phyloP scores from a whole-genome alignment of 1,140 invertebrate species.

The Zaprionus kolodkinae region DNA sequence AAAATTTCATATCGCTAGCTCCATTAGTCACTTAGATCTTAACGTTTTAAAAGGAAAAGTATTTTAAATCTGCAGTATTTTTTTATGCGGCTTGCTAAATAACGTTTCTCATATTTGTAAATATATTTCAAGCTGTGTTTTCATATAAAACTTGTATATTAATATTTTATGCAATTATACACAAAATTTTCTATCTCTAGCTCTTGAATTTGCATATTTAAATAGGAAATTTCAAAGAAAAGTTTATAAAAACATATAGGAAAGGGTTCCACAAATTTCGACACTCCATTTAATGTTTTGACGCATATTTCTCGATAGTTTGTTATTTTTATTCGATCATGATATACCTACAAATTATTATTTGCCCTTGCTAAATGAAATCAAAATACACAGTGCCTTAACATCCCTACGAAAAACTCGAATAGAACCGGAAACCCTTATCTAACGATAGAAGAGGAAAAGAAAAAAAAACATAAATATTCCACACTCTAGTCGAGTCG shows the following conservation, averaged over 20 bases:
- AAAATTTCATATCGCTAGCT: background rate
- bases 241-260: no score
- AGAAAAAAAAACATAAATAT: background rate
- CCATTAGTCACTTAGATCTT: background rate
- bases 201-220: no score
- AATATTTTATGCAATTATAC: no score
- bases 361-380: background rate
- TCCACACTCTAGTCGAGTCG: background rate
- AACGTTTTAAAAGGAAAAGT: background rate
- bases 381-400: background rate
- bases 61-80: no score
- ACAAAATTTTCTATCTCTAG: no score
- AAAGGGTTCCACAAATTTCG: no score
- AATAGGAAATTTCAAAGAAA: no score
- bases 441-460: background rate
- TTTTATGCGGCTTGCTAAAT: no score
- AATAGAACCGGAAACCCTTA: constrained; percentile 2
- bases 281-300: no score
- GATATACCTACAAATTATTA: background rate
- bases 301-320: background rate
- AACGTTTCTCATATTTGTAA: background rate
- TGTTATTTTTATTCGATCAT: background rate
- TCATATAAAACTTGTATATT: background rate
- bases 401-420: background rate
- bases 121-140: background rate